Percentiles rank a stretch among this genome's conserved stretches.
Evolutionary conservation across 2,888 invertebrate genomes (phyloP).

Genomic region (Drosophila vallismaia): DNA sequence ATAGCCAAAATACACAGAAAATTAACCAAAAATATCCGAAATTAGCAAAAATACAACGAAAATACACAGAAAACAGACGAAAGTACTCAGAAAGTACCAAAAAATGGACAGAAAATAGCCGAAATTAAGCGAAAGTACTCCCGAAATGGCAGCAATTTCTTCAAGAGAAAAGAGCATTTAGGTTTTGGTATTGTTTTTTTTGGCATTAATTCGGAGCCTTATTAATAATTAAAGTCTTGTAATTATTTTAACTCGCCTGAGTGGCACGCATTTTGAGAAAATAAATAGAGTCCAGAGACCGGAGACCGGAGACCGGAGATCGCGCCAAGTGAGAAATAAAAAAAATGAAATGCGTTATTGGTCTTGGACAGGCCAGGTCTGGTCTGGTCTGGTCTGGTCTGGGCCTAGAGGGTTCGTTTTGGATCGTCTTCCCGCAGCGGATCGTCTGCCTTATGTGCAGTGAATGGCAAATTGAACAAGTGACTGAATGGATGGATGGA

Average conservation of each 20-base stretch:
- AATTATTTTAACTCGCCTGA: conserved; percentile 42
- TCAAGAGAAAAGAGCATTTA: conserved; percentile 29
- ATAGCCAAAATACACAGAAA: too few relatives aligned
- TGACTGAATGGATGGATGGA: conserved; percentile 40
- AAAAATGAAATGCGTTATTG: conserved; percentile 73
- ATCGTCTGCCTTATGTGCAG: conserved; percentile 51
- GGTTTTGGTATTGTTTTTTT: conserved; percentile 20
- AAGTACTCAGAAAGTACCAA: too few relatives aligned
- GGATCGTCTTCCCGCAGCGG: too few relatives aligned
- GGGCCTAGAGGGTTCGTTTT: too few relatives aligned
- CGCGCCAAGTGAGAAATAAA: too few relatives aligned
- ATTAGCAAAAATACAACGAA: too few relatives aligned
- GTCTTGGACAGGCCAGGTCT: conserved; percentile 25
- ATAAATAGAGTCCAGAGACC: conserved; percentile 8
- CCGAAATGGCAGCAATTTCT: conserved; percentile 7
- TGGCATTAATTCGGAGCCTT: conserved; percentile 5
- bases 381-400: too few relatives aligned
- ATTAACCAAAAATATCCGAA: too few relatives aligned
- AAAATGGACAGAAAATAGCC: too few relatives aligned
- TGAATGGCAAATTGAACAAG: conserved; percentile 74
- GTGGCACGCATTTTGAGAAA: conserved; percentile 51
- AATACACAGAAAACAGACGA: too few relatives aligned
- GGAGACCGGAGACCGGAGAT: too few relatives aligned
- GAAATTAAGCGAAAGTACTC: too few relatives aligned
- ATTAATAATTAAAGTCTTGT: conserved; percentile 25